Evolutionary conservation across 2,113 vertebrate species (phyloP).

Genomic region (Brachypteracias leptosomus): DNA sequence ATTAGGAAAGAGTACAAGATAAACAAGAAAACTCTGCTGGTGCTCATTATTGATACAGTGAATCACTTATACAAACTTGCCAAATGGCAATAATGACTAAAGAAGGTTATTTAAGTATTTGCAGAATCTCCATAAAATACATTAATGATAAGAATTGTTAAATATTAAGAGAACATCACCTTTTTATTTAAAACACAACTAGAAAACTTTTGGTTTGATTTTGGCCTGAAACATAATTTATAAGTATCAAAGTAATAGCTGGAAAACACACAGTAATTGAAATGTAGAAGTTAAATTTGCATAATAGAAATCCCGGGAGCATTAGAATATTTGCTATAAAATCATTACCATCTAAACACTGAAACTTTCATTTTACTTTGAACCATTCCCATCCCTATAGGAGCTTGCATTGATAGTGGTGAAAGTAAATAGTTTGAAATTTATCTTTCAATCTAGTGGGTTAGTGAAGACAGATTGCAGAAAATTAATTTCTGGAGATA

Average conservation of each 20-base stretch:
- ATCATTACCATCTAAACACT: not conserved
- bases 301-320: not conserved
- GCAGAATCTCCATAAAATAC: not conserved
- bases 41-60: not conserved
- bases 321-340: not conserved
- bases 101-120: not conserved
- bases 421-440: not conserved
- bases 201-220: not conserved
- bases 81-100: not conserved
- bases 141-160: not conserved
- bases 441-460: not conserved
- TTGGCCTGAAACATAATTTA: not conserved
- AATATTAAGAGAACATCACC: not conserved
- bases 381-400: accelerated
- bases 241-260: not conserved
- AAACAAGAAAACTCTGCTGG: not conserved
- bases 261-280: not conserved
- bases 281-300: not conserved
- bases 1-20: not conserved
- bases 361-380: not conserved
- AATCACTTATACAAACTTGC: not conserved
- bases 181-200: not conserved
- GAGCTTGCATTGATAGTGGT: not conserved
- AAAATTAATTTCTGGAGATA: not conserved
- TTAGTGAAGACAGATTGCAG: not conserved